phyloP scores from a whole-genome alignment of 1,140 invertebrate species.

The Drosophila mojavensis region DNA sequence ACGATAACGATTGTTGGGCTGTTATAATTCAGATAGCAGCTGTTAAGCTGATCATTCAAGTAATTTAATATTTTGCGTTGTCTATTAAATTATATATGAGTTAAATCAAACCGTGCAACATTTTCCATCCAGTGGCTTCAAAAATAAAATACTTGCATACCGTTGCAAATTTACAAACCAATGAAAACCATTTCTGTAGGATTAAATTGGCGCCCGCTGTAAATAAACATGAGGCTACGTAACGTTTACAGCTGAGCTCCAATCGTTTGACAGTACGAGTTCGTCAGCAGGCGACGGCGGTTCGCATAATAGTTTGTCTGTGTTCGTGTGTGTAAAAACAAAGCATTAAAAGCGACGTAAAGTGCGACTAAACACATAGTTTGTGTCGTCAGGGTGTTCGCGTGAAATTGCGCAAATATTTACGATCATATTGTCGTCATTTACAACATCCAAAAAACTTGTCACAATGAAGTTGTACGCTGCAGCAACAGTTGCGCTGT shows the following conservation, averaged over 20 bases:
- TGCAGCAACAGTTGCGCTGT: slow-evolving; percentile 77
- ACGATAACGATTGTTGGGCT: background rate
- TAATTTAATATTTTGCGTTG: background rate
- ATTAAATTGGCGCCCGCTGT: background rate
- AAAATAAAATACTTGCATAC: no score
- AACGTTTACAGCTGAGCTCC: background rate
- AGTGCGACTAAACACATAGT: slow-evolving; percentile 22
- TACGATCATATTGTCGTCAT: slow-evolving; percentile 17
- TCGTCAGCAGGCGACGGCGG: slow-evolving; percentile 6
- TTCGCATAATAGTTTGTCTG: background rate
- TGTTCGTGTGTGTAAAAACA: slow-evolving; percentile 21
- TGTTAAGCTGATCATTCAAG: background rate
- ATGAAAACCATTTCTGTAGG: background rate
- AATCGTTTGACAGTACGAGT: slow-evolving; percentile 2
- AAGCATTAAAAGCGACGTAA: slow-evolving; percentile 31
- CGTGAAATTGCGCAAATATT: slow-evolving; percentile 44
- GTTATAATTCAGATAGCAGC: background rate
- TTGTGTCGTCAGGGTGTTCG: slow-evolving; percentile 13
- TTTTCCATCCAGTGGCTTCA: no score
- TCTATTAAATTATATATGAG: no score
- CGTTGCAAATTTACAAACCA: no score
- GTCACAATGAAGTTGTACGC: slow-evolving; percentile 67
- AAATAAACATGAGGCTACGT: background rate
- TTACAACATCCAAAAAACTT: slow-evolving; percentile 22
- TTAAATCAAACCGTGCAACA: no score